Evolutionary conservation across 2,113 vertebrate species (phyloP), one percentile per base, ranked within the genome.

Genomic region (Labrus mixtus): DNA sequence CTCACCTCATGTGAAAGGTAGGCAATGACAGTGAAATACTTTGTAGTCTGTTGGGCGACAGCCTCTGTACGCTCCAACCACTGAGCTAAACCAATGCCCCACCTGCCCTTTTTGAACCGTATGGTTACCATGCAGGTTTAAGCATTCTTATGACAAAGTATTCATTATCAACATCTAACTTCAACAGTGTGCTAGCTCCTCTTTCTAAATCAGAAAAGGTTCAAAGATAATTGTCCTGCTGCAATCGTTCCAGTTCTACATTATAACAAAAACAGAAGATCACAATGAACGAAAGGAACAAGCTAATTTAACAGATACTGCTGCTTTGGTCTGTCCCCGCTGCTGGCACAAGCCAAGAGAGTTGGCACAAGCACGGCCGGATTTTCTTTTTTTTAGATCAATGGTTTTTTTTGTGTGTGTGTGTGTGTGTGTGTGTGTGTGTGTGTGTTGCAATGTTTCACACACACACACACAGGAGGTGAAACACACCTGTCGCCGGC

Each of bases 301-400:
- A 76, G 23, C 39, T 39, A 41, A 55, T 60, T 69, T 11, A 70
- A 69, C 23, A 77, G 41, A 79, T 63, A 55, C 41, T 13, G 39
- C 65, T 55, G 61, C 60, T 69, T 29, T 64, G 61, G 66, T 53
- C 29, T 10, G 41, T 46, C 20, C 58, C 29, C 1, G 29, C 11
- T n/a, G 46, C 20, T 53, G 58, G 17, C 48, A 45, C 72, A 65
- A 76, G n/a, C 36, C 53, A 12, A 58, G 46, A 23, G 10, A 56
- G 68, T n/a, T 56, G 78, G 54, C 64, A 65, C 16, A 50, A 29
- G 57, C 50, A 46, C 55, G n/a, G 60, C 58, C 75, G 20, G 65
- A 73, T 84, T 73, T 73, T 33, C 60, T 72, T 75, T 75, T 39
- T 73, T 72, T 62, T 0, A 65, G 58, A 85, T 86, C 79, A 57